These are phyloP conservation scores for Halocynthia aurantium DNA, from an alignment of 23 tunicate genomes.

Conservation along the genomic window DNA sequence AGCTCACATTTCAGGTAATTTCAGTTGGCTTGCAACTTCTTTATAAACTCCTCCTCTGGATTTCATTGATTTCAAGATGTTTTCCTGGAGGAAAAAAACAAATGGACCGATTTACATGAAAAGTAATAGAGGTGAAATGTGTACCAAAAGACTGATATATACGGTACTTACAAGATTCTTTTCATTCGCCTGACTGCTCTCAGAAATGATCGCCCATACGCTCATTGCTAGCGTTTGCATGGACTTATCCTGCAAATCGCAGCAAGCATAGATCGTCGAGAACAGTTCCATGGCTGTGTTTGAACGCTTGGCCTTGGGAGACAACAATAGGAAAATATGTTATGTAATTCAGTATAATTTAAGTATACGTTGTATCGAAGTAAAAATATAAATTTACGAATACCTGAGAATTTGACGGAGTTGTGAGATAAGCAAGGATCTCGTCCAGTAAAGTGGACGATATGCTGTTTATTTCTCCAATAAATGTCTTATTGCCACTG, in stretches of 20 bases:
- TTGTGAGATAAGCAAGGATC: slow-evolving; percentile 41
- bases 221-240: slow-evolving; percentile 51
- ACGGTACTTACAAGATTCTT: not conserved
- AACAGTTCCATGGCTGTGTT: slow-evolving; percentile 44
- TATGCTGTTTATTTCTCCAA: slow-evolving; percentile 34
- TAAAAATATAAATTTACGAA: not conserved
- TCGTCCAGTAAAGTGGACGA: slow-evolving; percentile 48
- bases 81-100: too few species aligned
- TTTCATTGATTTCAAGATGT: too few species aligned
- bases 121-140: too few species aligned
- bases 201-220: slow-evolving; percentile 18
- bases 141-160: too few species aligned
- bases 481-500: slow-evolving; percentile 76
- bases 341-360: too few species aligned
- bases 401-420: slow-evolving; percentile 7
- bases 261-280: slow-evolving; percentile 56
- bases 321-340: too few species aligned
- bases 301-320: not conserved
- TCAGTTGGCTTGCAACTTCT: too few species aligned
- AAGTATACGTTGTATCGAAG: not conserved
- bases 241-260: slow-evolving; percentile 27
- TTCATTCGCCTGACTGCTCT: not conserved
- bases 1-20: too few species aligned
- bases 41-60: too few species aligned
- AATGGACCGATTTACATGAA: too few species aligned